Evolutionary conservation across 2,888 invertebrate genomes (phyloP), one percentile per base, ranked within the genome.

Genomic region (Cerastis leucographa): DNA sequence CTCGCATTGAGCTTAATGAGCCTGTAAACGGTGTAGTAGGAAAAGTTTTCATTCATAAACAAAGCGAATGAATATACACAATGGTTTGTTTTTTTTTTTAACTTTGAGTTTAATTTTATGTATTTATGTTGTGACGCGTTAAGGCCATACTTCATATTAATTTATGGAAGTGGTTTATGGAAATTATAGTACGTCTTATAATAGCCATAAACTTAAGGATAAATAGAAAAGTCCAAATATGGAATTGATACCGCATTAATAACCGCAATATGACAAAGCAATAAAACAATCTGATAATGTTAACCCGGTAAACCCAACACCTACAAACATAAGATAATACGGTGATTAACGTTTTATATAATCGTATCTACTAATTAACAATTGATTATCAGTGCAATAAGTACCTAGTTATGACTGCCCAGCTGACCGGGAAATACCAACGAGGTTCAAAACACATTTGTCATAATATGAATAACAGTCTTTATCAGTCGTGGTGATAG

Each of bases 1-100:
- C 86, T 80, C 71, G 75, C 77, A 87, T 81, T 80, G 76, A 80
- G 66, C 78, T 71, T 78, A 85, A 87, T 83, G 81, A 67, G 65
- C 71, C 71, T 69, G 77, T 82, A 82, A 78, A 73, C 74, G 59
- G 14, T 59, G 70, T 59, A 51, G 61, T 49, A 42, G 65, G n/a
- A 65, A 81, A 72, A 77, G 62, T 73, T 75, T 71, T 68, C 40
- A 73, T 78, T 74, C 66, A 56, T 65, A 56, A 71, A 78, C 78
- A 71, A 78, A 82, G 19, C 17, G 25, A 73, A 54, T 61, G 49
- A 69, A 51, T 66, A 17, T 22, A 40, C 44, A 29, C 17, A 49
- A 67, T 42, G 5, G n/a, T 56, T 68, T 65, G 35, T n/a, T 51
- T 56, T 59, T 71, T 44, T 25, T 14, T 59, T 29, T 17, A 1